Base-by-base conservation (phyloP, 2,113 vertebrate genomes). In the Alethe diademata region DNA sequence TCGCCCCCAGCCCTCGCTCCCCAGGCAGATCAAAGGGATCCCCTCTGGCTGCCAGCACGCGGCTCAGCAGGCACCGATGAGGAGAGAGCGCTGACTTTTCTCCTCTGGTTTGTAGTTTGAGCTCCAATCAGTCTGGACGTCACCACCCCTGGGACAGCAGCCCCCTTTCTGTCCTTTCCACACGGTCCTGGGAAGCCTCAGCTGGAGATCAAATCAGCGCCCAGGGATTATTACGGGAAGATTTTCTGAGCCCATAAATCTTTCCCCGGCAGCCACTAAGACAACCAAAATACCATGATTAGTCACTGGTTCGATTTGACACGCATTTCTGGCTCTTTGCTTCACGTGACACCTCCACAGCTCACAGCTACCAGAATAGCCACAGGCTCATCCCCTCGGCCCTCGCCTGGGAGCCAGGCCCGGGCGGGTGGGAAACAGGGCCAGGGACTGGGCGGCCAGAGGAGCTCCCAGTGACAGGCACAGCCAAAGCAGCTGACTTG, bases 291-390 rank as follows among this genome's bases (percentile, higher is more conserved):
- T 98, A 98, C 96, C 93, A 20, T 96, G 93, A 98, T 98, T 97
- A 83, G 97, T 98, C 98, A 97, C 94, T 90, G 94, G 93, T 97
- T 95, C 54, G 84, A 96, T 97, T 96, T 97, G 97, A 95, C 95
- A 79, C 79, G 96, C 95, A 94, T 97, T 94, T 95, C 97, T 95
- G 92, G 72, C 94, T 86, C 95, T 90, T 78, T 80, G 88, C 97
- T 85, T 96, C 96, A 97, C 97, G 97, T 98, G 97, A 98, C 97
- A 95, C 96, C 60, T 67, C 36, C 36, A 73, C 96, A 98, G 95
- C 97, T 98, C 98, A 98, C 95, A 90, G 92, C 54, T 97, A 98
- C 98, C 97, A 97, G 97, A 98, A 98, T 98, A 98, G 98, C 97
- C 82, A 15, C 96, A 76, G 90, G 95, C 96, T 36, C 80, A 95